Base-by-base conservation (phyloP, 2,888 invertebrate species). In the Ametastegia equiseti region DNA sequence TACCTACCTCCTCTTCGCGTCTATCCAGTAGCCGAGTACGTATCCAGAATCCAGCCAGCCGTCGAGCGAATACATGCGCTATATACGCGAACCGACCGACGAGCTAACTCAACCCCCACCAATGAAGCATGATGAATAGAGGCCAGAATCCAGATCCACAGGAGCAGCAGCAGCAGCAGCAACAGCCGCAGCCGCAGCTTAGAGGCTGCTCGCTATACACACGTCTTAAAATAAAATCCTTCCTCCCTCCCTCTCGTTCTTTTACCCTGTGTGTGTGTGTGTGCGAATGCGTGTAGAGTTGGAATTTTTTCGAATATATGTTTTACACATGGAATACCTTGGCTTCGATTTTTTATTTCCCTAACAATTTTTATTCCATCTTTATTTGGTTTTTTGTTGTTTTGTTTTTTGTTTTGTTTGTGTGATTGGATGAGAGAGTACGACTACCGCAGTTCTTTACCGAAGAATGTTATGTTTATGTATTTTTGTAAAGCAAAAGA, bases 61-160 rank as follows among this genome's bases (percentile, higher is more conserved):
- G 19, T 23, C 9, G n/a, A 36, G 67, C 36, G n/a, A n/a, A n/a
- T n/a, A n/a, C n/a, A n/a, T n/a, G n/a, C n/a, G n/a, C n/a, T n/a
- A n/a, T 54, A 4, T 6, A n/a, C 67, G 27, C n/a, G 67, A 27
- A 36, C 11, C 19, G 19, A 19, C 54, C 13, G 50, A 19, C 11
- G 11, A 71, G 65, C 36, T 39, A 23, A 7, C 15, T 9, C n/a
- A 3, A 47, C 47, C 71, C 71, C 71, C 71, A 47, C 71, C 71
- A 71, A 47, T 71, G 71, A 71, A 71, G 71, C 71, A 71, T 71
- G 71, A 71, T 71, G 71, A 71, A 71, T 71, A 42, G 69, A 23
- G 27, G 47, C 71, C 71, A 71, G 71, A 71, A 71, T 71, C 71
- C 71, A 47, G n/a, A 71, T 42, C 42, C 47, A 60, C 60, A 60